Percentiles rank a stretch among this genome's conserved stretches.
Evolutionary conservation across 2,797 vertebrate genomes (phyloP).

Genomic region (Orientallactaga sibirica): DNA sequence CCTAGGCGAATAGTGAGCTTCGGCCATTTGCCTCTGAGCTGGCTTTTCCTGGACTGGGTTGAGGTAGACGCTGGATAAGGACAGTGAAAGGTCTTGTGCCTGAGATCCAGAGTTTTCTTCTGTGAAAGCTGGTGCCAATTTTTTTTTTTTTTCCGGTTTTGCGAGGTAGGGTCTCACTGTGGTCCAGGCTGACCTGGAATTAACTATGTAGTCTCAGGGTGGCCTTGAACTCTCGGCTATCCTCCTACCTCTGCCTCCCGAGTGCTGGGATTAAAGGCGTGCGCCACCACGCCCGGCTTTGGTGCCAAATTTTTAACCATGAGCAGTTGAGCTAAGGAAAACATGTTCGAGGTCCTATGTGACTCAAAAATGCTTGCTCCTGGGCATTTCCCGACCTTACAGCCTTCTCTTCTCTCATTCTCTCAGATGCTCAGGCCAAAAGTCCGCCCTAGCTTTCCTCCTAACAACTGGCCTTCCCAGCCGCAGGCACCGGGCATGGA

Average conservation of each 20-base stretch:
- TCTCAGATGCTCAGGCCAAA: not conserved
- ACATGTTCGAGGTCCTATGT: not conserved
- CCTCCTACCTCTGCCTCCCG: too few species aligned
- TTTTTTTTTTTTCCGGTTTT: too few species aligned
- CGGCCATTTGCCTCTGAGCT: not conserved
- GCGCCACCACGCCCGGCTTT: too few species aligned
- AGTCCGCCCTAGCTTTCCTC: too few species aligned
- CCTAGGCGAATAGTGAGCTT: not conserved
- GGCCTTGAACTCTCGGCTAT: too few species aligned
- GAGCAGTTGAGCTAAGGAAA: not conserved
- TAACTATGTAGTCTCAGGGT: too few species aligned
- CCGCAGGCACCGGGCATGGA: too few species aligned
- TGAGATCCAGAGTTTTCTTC: not conserved
- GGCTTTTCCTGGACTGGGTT: not conserved
- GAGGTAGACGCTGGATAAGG: not conserved
- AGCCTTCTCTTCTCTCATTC: not conserved
- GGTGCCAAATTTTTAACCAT: constrained; percentile 16
- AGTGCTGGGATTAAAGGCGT: too few species aligned
- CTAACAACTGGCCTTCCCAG: too few species aligned
- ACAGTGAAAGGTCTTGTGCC: not conserved
- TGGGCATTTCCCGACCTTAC: not conserved
- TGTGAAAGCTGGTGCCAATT: not conserved
- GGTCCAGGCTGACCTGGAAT: too few species aligned
- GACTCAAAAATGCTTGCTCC: not conserved
- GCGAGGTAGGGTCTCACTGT: too few species aligned